Evolutionary conservation across 2,113 vertebrate genomes (phyloP).

Genomic region (Chrysemys picta): DNA sequence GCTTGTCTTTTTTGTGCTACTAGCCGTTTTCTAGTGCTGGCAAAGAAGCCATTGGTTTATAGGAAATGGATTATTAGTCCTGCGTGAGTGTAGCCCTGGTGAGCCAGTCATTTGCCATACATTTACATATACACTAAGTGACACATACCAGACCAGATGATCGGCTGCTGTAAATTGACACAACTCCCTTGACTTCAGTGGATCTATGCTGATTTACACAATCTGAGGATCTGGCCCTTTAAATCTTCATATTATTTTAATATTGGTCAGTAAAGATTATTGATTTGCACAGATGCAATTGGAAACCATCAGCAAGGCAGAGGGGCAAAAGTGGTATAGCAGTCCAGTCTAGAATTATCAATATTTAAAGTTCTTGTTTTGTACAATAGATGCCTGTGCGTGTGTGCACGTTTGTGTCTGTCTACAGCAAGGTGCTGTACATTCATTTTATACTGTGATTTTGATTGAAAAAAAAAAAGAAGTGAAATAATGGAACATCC

Average conservation of each 20-base stretch:
- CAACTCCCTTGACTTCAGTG: neutral
- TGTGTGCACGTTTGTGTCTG: neutral
- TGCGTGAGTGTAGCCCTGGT: neutral
- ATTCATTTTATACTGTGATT: neutral
- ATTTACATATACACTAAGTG: slow-evolving; percentile 11
- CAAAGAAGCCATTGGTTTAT: neutral
- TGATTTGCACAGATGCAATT: neutral
- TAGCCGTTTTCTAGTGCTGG: neutral
- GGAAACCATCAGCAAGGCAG: neutral
- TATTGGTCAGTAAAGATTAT: neutral
- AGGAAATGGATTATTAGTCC: neutral
- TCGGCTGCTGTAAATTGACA: neutral
- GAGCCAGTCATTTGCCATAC: neutral
- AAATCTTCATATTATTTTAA: neutral
- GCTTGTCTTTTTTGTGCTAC: neutral
- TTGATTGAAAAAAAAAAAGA: slow-evolving; percentile 44
- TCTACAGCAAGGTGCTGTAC: neutral
- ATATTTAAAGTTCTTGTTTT: neutral
- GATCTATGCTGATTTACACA: slow-evolving; percentile 34
- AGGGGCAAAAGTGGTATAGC: neutral
- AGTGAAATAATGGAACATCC: slow-evolving; percentile 56
- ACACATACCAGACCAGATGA: neutral
- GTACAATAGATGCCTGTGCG: neutral
- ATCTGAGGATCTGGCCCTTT: neutral
- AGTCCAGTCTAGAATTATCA: neutral